These are phyloP conservation scores for Julus scandinavius DNA, from an alignment of 2,888 invertebrate species.

Conservation along the genomic window DNA sequence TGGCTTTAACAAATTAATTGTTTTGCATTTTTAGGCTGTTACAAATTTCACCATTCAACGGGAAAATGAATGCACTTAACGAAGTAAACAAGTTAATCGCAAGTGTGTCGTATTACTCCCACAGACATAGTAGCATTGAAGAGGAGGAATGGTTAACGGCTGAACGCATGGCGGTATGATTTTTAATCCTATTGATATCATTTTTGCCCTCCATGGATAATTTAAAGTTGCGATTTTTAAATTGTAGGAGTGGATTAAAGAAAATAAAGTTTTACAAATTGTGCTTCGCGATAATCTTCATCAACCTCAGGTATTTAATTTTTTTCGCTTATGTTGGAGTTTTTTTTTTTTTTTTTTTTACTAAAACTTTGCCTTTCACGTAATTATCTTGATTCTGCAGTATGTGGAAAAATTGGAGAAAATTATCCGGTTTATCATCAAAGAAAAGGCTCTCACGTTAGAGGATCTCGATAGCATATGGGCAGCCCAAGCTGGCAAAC, in stretches of 20 bases:
- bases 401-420: slow-evolving; percentile 98
- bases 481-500: slow-evolving; percentile 97
- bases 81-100: slow-evolving; percentile 97
- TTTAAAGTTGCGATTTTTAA: slow-evolving; percentile 61
- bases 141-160: slow-evolving; percentile 93
- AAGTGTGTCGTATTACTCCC: slow-evolving; percentile 89
- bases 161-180: slow-evolving; percentile 89
- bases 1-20: slow-evolving; percentile 58
- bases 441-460: slow-evolving; percentile 76
- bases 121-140: slow-evolving; percentile 74
- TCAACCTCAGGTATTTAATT: slow-evolving; percentile 73
- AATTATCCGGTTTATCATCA: slow-evolving; percentile 96
- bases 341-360: too few species aligned
- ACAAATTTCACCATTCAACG: slow-evolving; percentile 97
- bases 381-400: slow-evolving; percentile 67
- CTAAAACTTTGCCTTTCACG: not conserved
- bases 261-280: slow-evolving; percentile 94
- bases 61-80: slow-evolving; percentile 98
- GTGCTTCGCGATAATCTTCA: slow-evolving; percentile 95
- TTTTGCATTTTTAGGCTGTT: slow-evolving; percentile 73
- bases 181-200: not conserved
- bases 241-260: slow-evolving; percentile 89
- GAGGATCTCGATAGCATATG: slow-evolving; percentile 95
- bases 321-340: not conserved
- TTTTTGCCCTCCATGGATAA: too few species aligned